A percentile compares a stretch with the other conserved stretches of the same genome.
These are phyloP conservation scores for Drosophila micromelanica DNA, from an alignment of 1,140 invertebrate genomes.

Conservation along the genomic window DNA sequence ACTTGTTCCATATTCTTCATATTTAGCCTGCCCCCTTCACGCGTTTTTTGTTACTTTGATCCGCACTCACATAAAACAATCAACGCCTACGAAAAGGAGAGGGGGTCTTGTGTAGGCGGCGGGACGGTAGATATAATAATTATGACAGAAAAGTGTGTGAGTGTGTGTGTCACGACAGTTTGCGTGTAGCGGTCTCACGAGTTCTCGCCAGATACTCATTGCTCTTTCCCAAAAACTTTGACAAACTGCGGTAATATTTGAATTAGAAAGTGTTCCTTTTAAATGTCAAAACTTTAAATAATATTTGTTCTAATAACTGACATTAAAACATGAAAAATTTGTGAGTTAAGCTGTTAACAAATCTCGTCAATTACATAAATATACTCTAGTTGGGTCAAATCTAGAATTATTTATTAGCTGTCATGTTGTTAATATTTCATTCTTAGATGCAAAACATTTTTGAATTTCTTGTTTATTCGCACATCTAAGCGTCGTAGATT, in stretches of 20 bases:
- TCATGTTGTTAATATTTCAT: no score
- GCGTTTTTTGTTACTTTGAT: constrained; percentile 35
- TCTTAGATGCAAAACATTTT: no score
- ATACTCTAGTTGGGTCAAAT: background rate
- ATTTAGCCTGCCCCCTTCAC: background rate
- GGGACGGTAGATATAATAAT: constrained; percentile 37
- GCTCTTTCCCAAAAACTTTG: constrained; percentile 14
- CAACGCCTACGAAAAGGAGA: constrained; percentile 15
- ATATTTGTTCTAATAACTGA: background rate
- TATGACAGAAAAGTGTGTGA: constrained; percentile 14
- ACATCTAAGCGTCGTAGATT: no score
- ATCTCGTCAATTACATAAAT: background rate
- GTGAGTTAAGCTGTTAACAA: background rate
- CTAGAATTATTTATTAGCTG: background rate
- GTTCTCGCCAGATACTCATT: constrained; percentile 9
- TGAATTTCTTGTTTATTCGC: no score
- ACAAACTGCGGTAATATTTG: background rate
- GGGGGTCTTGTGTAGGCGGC: background rate
- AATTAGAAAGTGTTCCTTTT: background rate
- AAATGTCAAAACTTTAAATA: constrained; percentile 5
- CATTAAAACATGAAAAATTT: background rate
- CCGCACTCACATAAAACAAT: constrained; percentile 44
- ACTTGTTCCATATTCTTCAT: constrained; percentile 14
- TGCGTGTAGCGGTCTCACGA: constrained; percentile 34
- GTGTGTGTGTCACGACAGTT: constrained; percentile 33